Evolutionary conservation across 2,888 invertebrate species (phyloP).

Genomic region (Hirtodrosophila confusa): DNA sequence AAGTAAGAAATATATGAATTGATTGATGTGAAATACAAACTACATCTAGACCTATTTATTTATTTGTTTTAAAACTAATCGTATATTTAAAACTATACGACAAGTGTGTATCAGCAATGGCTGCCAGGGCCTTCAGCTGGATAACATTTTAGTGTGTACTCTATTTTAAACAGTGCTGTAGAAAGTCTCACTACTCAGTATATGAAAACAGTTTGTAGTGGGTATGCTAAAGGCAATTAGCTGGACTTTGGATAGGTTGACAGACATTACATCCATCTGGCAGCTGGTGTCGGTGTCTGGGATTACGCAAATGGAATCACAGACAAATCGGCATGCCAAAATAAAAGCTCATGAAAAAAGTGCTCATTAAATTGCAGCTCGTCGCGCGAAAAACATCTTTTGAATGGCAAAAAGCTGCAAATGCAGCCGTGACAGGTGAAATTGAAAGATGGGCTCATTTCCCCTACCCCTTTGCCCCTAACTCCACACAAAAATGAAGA

Average conservation of each 20-base stretch:
- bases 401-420: slow-evolving; percentile 51
- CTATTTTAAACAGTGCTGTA: too few species aligned
- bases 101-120: too few species aligned
- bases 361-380: slow-evolving; percentile 69
- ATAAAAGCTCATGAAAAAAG: slow-evolving; percentile 32
- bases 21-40: too few species aligned
- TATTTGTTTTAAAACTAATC: too few species aligned
- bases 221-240: not conserved
- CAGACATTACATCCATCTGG: slow-evolving; percentile 7
- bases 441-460: slow-evolving; percentile 38
- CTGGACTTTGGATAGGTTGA: not conserved
- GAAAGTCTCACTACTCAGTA: too few species aligned
- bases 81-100: too few species aligned
- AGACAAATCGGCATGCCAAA: slow-evolving; percentile 45
- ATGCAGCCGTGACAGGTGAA: slow-evolving; percentile 60
- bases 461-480: not conserved
- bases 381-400: slow-evolving; percentile 41
- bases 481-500: slow-evolving; percentile 18
- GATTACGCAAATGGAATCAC: slow-evolving; percentile 37
- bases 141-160: too few species aligned
- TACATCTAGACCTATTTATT: too few species aligned
- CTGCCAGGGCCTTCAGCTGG: too few species aligned
- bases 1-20: too few species aligned
- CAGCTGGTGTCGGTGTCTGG: slow-evolving; percentile 25
- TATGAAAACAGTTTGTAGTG: too few species aligned